These are phyloP conservation scores for Gila robusta DNA, from an alignment of 2,797 vertebrate species.

Conservation along the genomic window DNA sequence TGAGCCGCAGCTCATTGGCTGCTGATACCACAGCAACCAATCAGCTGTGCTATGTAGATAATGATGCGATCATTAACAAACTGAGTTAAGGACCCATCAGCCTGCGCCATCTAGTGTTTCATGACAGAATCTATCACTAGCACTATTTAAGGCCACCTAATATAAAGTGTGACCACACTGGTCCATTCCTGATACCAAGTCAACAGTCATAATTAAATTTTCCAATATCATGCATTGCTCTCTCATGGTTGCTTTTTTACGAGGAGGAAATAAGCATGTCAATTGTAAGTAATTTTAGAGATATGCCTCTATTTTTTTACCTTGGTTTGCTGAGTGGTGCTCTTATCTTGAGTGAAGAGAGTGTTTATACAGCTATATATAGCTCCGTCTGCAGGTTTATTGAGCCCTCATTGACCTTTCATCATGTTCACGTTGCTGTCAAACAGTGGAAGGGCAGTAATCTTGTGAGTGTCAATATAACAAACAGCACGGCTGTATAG, in stretches of 20 bases:
- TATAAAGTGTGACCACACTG: not conserved
- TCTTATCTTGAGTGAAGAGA: conserved; percentile 47
- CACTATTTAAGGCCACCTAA: not conserved
- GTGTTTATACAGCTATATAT: conserved; percentile 26
- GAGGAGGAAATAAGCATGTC: not conserved
- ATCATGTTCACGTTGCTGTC: conserved; percentile 16
- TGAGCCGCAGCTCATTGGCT: too few relatives aligned
- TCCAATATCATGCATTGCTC: not conserved
- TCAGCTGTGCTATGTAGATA: too few relatives aligned
- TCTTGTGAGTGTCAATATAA: conserved; percentile 14
- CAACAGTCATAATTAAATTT: not conserved
- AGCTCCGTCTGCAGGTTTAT: conserved; percentile 33
- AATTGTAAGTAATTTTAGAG: conserved; percentile 15
- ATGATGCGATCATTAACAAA: too few relatives aligned
- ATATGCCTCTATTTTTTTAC: conserved; percentile 24
- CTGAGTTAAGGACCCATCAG: too few relatives aligned
- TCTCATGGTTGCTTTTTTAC: not conserved
- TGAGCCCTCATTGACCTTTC: conserved; percentile 45
- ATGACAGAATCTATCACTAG: too few relatives aligned
- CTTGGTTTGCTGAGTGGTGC: conserved; percentile 6
- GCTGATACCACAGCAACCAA: too few relatives aligned
- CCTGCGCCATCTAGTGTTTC: too few relatives aligned
- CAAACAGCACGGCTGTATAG: conserved; percentile 4
- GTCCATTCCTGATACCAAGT: not conserved
- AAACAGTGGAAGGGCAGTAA: conserved; percentile 16